phyloP scores from a whole-genome alignment of 1,140 invertebrate species.

The Diploscapter pachys region DNA sequence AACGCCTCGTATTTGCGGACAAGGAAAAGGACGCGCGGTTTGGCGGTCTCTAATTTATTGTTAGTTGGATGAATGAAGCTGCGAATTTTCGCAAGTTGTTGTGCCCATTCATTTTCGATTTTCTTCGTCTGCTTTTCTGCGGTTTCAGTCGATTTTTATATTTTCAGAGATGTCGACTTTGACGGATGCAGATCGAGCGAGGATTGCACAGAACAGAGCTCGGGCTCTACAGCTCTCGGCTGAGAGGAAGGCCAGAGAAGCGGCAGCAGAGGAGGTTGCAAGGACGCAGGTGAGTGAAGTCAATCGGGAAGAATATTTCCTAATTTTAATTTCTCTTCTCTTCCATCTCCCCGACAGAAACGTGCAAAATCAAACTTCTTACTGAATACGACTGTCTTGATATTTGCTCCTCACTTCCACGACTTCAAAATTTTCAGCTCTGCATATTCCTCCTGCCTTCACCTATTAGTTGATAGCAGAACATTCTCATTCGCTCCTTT shows the following conservation, averaged over 20 bases:
- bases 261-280: constrained; percentile 3
- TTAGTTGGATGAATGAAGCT: no score
- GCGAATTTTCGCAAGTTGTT: no score
- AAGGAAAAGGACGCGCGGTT: no score
- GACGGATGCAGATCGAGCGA: constrained; percentile 21
- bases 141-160: neutral
- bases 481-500: neutral
- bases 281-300: neutral
- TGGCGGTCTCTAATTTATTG: no score
- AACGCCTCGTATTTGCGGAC: no score
- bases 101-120: no score
- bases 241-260: constrained; percentile 9
- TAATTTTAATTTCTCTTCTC: neutral
- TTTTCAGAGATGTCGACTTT: constrained; percentile 11
- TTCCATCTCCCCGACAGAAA: neutral
- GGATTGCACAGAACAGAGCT: constrained; percentile 27
- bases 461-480: neutral
- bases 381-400: neutral
- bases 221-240: constrained; percentile 9
- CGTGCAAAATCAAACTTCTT: neutral
- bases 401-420: neutral
- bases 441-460: no score
- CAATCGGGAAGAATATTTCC: neutral
- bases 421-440: neutral
- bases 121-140: no score